Percentiles rank a stretch among this genome's conserved stretches.
phyloP scores from a whole-genome alignment of 2,113 vertebrate genomes.

The Emydura subglobosa region DNA sequence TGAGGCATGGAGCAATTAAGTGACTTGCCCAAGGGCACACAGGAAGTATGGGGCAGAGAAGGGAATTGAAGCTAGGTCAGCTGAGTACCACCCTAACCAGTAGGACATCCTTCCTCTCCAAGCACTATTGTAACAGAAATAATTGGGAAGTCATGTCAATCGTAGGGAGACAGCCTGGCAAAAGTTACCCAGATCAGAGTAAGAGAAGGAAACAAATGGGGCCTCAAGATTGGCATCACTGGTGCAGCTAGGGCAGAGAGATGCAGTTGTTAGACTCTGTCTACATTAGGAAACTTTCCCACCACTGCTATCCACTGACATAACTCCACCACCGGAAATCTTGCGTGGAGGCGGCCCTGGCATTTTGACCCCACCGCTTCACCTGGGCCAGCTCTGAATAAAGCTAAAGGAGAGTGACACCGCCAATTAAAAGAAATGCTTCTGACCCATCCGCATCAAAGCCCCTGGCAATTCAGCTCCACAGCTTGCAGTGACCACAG shows the following conservation, averaged over 20 bases:
- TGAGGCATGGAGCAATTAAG: not conserved
- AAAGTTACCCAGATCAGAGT: not conserved
- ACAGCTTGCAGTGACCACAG: not conserved
- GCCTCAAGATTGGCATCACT: too few relatives aligned
- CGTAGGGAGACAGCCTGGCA: not conserved
- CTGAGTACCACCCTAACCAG: not conserved
- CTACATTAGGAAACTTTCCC: too few relatives aligned
- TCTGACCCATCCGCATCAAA: not conserved
- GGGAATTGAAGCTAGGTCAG: not conserved
- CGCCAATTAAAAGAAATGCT: not conserved
- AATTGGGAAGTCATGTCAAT: not conserved
- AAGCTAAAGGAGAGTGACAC: not conserved
- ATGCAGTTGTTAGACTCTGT: too few relatives aligned
- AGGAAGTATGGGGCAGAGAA: not conserved
- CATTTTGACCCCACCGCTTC: too few relatives aligned
- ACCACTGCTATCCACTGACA: too few relatives aligned
- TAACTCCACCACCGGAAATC: too few relatives aligned
- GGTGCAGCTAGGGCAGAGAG: too few relatives aligned
- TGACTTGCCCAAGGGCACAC: not conserved
- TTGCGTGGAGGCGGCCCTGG: too few relatives aligned
- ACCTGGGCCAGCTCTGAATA: not conserved
- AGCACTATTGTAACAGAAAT: not conserved
- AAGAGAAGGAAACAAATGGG: too few relatives aligned
- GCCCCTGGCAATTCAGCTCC: not conserved
- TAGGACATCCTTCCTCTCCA: not conserved